These are phyloP conservation scores for Selene dorsalis DNA, from an alignment of 2,797 vertebrate species.

Conservation along the genomic window DNA sequence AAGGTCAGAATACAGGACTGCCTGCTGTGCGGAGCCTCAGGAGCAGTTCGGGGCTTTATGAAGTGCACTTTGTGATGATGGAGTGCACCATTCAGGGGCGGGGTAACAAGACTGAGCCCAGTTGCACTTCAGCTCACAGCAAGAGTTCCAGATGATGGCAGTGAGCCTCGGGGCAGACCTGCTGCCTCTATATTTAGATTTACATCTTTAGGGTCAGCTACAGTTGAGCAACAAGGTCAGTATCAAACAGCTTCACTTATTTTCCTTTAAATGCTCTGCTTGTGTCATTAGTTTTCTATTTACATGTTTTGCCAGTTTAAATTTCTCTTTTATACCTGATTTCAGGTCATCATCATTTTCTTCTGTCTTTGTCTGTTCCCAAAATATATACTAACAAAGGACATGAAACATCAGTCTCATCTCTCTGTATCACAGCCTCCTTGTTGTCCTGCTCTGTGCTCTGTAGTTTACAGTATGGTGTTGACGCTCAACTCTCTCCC, in stretches of 20 bases:
- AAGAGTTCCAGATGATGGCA: conserved; percentile 12
- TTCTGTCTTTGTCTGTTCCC: background rate
- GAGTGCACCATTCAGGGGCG: background rate
- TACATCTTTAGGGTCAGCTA: conserved; percentile 17
- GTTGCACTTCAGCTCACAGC: conserved; percentile 12
- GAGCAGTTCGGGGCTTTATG: background rate
- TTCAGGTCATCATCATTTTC: too few relatives aligned
- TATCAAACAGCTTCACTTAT: background rate
- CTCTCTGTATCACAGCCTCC: background rate
- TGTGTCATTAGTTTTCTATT: background rate
- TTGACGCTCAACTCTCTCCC: background rate
- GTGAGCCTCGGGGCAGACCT: conserved; percentile 26
- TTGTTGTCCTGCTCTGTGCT: background rate
- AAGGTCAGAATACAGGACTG: conserved; percentile 16
- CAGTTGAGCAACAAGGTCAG: conserved; percentile 27
- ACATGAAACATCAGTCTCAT: background rate
- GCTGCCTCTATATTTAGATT: conserved; percentile 33
- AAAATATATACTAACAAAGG: background rate
- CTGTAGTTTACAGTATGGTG: background rate
- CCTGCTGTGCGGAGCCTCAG: conserved; percentile 22
- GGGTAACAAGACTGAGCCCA: background rate
- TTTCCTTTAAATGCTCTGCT: background rate
- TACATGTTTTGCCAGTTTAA: background rate
- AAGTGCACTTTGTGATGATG: conserved; percentile 12
- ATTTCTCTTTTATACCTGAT: too few relatives aligned